Percentiles rank a stretch among this genome's conserved stretches.
phyloP scores from a whole-genome alignment of 2,888 invertebrate genomes.

The Machimus atricapillus region DNA sequence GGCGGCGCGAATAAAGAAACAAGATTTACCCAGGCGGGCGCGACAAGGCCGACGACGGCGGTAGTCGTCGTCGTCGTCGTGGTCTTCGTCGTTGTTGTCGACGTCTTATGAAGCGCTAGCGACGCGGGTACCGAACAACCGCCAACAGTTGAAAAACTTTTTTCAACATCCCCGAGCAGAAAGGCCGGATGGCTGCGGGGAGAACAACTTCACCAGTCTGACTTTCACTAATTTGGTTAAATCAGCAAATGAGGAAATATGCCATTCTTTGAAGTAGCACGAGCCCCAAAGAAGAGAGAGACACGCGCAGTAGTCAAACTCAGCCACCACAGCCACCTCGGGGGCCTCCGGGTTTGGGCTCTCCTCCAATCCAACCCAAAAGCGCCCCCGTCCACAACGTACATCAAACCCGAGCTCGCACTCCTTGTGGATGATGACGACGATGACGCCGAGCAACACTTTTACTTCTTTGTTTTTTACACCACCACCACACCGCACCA shows the following conservation, averaged over 20 bases:
- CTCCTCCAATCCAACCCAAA: neutral
- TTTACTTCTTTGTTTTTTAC: slow-evolving; percentile 38
- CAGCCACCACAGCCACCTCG: neutral
- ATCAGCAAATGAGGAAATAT: slow-evolving; percentile 32
- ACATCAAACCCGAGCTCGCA: neutral
- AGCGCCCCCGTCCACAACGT: neutral
- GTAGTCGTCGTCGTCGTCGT: neutral
- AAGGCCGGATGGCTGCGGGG: neutral
- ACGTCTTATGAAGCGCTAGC: neutral
- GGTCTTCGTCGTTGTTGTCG: neutral
- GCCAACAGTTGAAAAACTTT: neutral
- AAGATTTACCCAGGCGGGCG: neutral
- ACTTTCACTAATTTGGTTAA: slow-evolving; percentile 31
- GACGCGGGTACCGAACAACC: neutral
- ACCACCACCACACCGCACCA: neutral
- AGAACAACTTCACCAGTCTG: neutral
- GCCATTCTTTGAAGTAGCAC: slow-evolving; percentile 22
- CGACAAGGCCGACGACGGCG: neutral
- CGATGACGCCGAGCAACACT: slow-evolving; percentile 25
- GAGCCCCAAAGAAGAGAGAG: neutral
- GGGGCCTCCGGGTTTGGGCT: neutral
- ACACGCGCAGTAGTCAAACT: slow-evolving; percentile 26
- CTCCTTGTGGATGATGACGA: slow-evolving; percentile 32
- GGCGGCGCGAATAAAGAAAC: neutral
- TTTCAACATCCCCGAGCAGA: neutral